Evolutionary conservation across 2,888 invertebrate species (phyloP).

Genomic region (Lottia gigantea): DNA sequence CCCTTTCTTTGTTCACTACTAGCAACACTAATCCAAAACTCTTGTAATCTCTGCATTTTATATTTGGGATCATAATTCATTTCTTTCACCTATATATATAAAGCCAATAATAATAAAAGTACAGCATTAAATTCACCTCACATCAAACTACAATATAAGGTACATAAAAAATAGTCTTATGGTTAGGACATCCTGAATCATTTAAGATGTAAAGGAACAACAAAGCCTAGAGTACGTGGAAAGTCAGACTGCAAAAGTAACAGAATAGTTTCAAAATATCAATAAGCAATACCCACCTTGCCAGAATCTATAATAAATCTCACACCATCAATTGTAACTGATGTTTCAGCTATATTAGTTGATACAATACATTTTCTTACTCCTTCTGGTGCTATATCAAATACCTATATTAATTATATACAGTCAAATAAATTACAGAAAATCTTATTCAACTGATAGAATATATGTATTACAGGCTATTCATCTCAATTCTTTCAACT

Average conservation of each 20-base stretch:
- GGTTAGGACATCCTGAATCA: too few relatives aligned
- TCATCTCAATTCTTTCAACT: too few relatives aligned
- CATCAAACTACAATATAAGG: too few relatives aligned
- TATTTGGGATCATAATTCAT: slow-evolving; percentile 93
- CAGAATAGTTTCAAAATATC: too few relatives aligned
- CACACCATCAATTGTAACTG: slow-evolving; percentile 97
- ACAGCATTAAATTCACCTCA: too few relatives aligned
- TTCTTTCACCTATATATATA: slow-evolving; percentile 76
- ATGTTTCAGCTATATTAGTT: slow-evolving; percentile 99
- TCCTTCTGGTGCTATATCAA: slow-evolving; percentile 94
- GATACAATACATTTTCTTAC: slow-evolving; percentile 96
- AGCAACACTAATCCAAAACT: slow-evolving; percentile 97
- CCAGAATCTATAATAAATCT: slow-evolving; percentile 97
- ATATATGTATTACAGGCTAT: too few relatives aligned
- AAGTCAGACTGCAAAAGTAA: too few relatives aligned
- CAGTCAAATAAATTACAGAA: slow-evolving; percentile 73
- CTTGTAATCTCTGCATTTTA: slow-evolving; percentile 86
- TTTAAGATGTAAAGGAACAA: too few relatives aligned
- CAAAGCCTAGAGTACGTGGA: too few relatives aligned
- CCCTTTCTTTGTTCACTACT: slow-evolving; percentile 97
- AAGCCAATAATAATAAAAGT: too few relatives aligned
- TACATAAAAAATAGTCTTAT: too few relatives aligned
- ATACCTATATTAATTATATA: slow-evolving; percentile 75
- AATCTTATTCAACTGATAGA: too few relatives aligned
- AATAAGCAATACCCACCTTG: slow-evolving; percentile 75